Conservation (phyloP, 2,797 vertebrate species). For the Chelon labrosus region DNA sequence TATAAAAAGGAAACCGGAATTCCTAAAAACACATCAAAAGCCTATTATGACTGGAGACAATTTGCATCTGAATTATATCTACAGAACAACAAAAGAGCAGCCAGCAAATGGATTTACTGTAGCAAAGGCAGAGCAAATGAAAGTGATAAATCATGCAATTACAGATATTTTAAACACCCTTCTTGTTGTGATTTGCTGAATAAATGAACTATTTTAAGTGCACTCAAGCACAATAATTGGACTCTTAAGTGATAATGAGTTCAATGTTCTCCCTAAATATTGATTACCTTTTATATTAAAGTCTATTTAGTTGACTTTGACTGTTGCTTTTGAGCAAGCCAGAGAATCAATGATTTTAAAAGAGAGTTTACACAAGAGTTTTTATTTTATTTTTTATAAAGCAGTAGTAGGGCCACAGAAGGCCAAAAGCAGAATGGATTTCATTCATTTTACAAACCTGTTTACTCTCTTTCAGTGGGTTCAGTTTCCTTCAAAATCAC, state of each 20-base stretch:
- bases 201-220: slow-evolving; percentile 38
- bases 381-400: background rate
- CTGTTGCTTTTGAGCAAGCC: background rate
- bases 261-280: slow-evolving; percentile 20
- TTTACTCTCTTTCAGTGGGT: no score
- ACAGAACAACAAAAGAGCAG: slow-evolving; percentile 8
- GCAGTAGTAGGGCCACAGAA: background rate
- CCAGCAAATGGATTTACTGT: slow-evolving; percentile 30
- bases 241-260: slow-evolving; percentile 37
- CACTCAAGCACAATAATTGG: slow-evolving; percentile 36
- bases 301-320: background rate
- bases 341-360: background rate
- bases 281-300: slow-evolving; percentile 34
- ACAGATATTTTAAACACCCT: slow-evolving; percentile 22
- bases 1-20: background rate
- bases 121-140: slow-evolving; percentile 17
- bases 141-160: slow-evolving; percentile 20
- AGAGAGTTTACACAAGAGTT: background rate
- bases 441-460: no score
- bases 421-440: no score
- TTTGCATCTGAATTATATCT: slow-evolving; percentile 29
- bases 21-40: background rate
- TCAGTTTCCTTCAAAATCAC: no score
- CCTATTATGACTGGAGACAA: slow-evolving; percentile 1
- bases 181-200: slow-evolving; percentile 34